Evolutionary conservation across 2,888 invertebrate genomes (phyloP).

Genomic region (Nysson spinosus): DNA sequence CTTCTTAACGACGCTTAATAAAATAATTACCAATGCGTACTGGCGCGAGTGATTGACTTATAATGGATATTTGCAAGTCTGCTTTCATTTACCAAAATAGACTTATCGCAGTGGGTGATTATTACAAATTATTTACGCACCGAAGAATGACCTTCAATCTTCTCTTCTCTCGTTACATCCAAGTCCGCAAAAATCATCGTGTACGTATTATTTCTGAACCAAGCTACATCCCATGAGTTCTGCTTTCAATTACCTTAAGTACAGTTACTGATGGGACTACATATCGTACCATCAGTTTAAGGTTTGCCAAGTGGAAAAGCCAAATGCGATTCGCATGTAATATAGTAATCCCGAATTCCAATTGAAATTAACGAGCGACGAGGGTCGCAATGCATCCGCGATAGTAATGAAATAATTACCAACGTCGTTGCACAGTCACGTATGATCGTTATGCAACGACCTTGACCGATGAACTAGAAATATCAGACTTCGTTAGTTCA

Average conservation of each 20-base stretch:
- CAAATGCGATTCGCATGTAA: constrained; percentile 20
- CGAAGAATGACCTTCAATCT: background rate
- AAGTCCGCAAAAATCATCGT: constrained; percentile 23
- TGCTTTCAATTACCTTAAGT: too few relatives aligned
- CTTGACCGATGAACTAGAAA: constrained; percentile 33
- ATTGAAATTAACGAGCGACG: constrained; percentile 66
- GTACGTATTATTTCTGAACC: constrained; percentile 38
- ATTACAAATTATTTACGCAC: too few relatives aligned
- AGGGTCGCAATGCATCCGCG: constrained; percentile 63
- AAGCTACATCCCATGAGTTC: too few relatives aligned
- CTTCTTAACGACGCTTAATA: constrained; percentile 20
- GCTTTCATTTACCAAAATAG: too few relatives aligned
- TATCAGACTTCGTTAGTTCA: constrained; percentile 2
- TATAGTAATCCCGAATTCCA: constrained; percentile 48
- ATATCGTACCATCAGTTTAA: constrained; percentile 5
- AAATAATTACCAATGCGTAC: too few relatives aligned
- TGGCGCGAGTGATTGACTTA: too few relatives aligned
- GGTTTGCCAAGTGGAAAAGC: constrained; percentile 28
- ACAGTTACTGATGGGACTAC: too few relatives aligned
- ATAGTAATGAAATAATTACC: constrained; percentile 70
- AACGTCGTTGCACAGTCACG: constrained; percentile 54
- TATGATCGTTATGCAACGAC: constrained; percentile 44
- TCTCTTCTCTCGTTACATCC: constrained; percentile 12
- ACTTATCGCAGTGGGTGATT: too few relatives aligned
- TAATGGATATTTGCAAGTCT: too few relatives aligned